A percentile compares a stretch with the other conserved stretches of the same genome.
These are phyloP conservation scores for Mus spretus DNA, from an alignment of 2,797 vertebrate species.

Conservation along the genomic window DNA sequence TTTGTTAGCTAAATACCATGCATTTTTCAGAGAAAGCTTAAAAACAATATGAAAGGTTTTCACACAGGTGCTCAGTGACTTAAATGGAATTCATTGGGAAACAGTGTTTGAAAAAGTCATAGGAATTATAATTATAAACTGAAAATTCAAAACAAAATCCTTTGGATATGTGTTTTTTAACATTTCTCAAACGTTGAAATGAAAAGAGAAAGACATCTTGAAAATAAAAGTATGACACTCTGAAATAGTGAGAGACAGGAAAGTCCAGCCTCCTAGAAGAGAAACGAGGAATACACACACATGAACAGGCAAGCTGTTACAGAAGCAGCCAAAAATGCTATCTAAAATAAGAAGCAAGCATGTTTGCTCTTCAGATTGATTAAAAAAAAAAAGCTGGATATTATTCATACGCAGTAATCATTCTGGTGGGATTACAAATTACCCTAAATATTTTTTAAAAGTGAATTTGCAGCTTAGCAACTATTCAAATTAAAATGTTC, in stretches of 20 bases:
- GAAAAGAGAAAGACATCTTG: neutral
- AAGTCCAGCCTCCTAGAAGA: neutral
- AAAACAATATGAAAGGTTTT: neutral
- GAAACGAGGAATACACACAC: neutral
- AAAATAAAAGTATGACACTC: neutral
- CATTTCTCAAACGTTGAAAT: neutral
- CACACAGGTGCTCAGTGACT: neutral
- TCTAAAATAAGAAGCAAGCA: conserved; percentile 5
- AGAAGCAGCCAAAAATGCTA: neutral
- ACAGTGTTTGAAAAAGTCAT: neutral
- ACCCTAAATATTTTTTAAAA: conserved; percentile 2
- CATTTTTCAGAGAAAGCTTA: neutral
- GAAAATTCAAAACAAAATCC: conserved; percentile 9
- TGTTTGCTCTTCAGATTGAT: conserved; percentile 5
- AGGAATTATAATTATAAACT: conserved; percentile 45
- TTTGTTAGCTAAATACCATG: neutral
- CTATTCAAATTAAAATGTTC: conserved; percentile 9
- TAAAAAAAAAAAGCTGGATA: conserved; percentile 44
- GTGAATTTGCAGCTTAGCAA: conserved; percentile 5
- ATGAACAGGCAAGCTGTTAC: neutral
- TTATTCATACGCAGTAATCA: neutral
- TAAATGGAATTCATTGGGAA: neutral
- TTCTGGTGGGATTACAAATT: neutral
- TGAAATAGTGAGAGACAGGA: neutral
- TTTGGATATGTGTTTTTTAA: neutral